phyloP scores from a whole-genome alignment of 1,140 invertebrate genomes.

The Anoplolepis gracilipes region DNA sequence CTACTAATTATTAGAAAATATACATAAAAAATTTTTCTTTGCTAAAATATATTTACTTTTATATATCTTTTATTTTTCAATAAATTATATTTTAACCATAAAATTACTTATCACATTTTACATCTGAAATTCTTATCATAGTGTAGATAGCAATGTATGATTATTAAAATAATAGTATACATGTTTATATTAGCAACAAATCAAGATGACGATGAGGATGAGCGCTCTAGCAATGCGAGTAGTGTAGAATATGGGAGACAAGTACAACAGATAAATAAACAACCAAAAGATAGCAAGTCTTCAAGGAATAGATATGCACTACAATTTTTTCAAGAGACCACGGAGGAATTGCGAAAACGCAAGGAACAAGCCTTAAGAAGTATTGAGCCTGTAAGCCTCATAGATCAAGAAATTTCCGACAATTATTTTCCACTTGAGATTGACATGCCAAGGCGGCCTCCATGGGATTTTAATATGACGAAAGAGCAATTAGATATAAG shows the following conservation, averaged over 20 bases:
- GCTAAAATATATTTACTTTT: too few species aligned
- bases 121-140: too few species aligned
- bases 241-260: neutral
- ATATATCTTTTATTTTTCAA: too few species aligned
- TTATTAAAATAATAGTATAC: neutral
- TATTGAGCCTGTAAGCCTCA: slow-evolving; percentile 86
- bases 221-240: neutral
- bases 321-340: slow-evolving; percentile 91
- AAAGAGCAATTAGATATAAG: slow-evolving; percentile 90
- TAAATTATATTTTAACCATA: too few species aligned
- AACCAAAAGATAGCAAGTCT: slow-evolving; percentile 80
- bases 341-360: slow-evolving; percentile 88
- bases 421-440: slow-evolving; percentile 91
- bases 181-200: slow-evolving; percentile 1
- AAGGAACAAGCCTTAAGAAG: slow-evolving; percentile 89
- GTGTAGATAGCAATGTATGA: neutral
- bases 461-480: slow-evolving; percentile 92
- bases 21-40: too few species aligned
- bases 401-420: slow-evolving; percentile 90
- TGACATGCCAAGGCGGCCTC: slow-evolving; percentile 93
- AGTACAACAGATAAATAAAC: slow-evolving; percentile 86
- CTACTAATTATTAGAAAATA: too few species aligned
- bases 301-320: slow-evolving; percentile 89
- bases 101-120: too few species aligned
- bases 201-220: slow-evolving; percentile 1